phyloP scores from a whole-genome alignment of 2,797 vertebrate genomes.

The Thaleichthys pacificus region DNA sequence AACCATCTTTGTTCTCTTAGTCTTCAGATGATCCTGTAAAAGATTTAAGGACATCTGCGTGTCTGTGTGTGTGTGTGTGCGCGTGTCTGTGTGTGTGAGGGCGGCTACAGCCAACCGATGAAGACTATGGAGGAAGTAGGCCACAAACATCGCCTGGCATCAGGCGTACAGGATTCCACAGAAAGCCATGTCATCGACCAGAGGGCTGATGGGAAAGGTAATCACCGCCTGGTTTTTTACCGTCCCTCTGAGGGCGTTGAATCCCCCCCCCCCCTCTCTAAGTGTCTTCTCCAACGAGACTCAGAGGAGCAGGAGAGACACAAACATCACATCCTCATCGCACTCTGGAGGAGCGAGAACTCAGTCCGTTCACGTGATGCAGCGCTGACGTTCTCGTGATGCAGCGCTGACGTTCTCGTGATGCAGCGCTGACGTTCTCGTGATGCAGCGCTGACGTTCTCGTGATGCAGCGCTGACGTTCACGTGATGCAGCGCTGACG shows the following conservation, averaged over 20 bases:
- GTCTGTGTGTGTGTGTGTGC: not conserved
- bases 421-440: too few species aligned
- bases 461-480: too few species aligned
- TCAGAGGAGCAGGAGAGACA: not conserved
- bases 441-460: too few species aligned
- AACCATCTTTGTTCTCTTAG: not conserved
- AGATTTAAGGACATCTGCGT: not conserved
- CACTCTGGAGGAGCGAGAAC: too few species aligned
- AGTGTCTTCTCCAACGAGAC: not conserved
- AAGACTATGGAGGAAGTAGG: not conserved
- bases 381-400: too few species aligned
- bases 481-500: too few species aligned
- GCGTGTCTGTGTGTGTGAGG: not conserved
- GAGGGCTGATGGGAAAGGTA: slow-evolving; percentile 45
- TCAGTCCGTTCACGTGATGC: too few species aligned
- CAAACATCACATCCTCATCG: too few species aligned
- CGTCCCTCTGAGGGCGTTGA: slow-evolving; percentile 21
- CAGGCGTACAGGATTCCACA: slow-evolving; percentile 30
- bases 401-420: too few species aligned
- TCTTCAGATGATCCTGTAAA: not conserved
- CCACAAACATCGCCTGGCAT: slow-evolving; percentile 25
- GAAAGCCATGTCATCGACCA: slow-evolving; percentile 33
- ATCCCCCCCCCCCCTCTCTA: not conserved
- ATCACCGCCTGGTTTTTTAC: slow-evolving; percentile 36
- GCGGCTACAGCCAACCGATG: too few species aligned